Evolutionary conservation across 2,797 vertebrate species (phyloP).

Genomic region (Muscicapa comitata): DNA sequence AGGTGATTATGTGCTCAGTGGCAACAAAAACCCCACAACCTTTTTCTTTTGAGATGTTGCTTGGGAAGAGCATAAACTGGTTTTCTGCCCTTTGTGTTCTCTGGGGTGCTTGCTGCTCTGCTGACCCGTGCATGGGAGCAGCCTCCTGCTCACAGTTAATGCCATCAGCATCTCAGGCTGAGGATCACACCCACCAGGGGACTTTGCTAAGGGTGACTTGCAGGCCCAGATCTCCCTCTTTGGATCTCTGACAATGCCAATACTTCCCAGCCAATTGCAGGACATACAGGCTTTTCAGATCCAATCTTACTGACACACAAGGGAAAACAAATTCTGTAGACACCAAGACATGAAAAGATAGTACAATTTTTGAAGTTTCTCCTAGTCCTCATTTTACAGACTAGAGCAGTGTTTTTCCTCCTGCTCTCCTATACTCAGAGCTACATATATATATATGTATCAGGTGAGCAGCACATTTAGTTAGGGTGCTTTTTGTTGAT

Average conservation of each 20-base stretch:
- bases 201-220: background rate
- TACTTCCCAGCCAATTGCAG: background rate
- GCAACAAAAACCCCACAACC: rapidly evolving
- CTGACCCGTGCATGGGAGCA: rapidly evolving
- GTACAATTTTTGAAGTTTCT: background rate
- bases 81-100: background rate
- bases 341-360: background rate
- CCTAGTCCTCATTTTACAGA: background rate
- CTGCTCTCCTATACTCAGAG: background rate
- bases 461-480: background rate
- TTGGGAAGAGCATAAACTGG: background rate
- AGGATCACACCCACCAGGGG: no score
- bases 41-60: background rate
- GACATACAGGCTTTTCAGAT: background rate
- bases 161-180: background rate
- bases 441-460: background rate
- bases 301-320: background rate
- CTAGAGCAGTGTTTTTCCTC: background rate
- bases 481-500: background rate
- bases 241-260: background rate
- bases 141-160: background rate
- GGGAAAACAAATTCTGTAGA: background rate
- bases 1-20: background rate
- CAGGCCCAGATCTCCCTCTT: background rate
- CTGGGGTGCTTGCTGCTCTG: background rate